These are phyloP conservation scores for Synergus gifuensis DNA, from an alignment of 2,888 invertebrate genomes.

Conservation along the genomic window DNA sequence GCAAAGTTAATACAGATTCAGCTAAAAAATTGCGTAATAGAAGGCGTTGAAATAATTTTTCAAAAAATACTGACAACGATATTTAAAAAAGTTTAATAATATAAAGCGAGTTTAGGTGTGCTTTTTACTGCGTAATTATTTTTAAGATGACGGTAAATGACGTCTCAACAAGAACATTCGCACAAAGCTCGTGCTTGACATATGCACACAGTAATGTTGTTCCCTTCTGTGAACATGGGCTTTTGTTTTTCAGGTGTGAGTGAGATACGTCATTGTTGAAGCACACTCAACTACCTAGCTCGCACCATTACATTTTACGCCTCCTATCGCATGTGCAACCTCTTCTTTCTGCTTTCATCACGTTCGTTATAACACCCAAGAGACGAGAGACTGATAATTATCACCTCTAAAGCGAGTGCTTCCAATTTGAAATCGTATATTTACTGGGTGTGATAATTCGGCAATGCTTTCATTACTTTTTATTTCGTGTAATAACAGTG, in stretches of 20 bases:
- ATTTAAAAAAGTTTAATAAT: not conserved
- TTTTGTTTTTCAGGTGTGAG: not conserved
- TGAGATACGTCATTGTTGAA: not conserved
- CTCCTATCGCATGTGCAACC: constrained; percentile 9
- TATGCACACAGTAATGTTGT: constrained; percentile 3
- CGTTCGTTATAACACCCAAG: constrained; percentile 35
- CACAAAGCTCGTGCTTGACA: not conserved
- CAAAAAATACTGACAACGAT: not conserved
- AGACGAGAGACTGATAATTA: constrained; percentile 33
- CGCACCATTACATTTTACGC: constrained; percentile 12
- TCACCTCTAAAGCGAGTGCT: constrained; percentile 29
- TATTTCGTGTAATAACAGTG: not conserved
- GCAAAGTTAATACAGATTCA: not conserved
- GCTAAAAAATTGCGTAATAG: not conserved
- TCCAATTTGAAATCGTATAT: constrained; percentile 32
- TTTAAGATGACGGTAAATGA: constrained; percentile 5
- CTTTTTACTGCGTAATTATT: not conserved
- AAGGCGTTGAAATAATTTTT: no score
- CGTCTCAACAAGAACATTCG: not conserved
- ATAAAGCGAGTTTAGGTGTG: not conserved
- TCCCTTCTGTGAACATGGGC: not conserved
- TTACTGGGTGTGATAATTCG: constrained; percentile 15
- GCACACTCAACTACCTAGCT: not conserved
- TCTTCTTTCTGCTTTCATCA: constrained; percentile 29
- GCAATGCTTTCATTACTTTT: not conserved